Conservation (phyloP, 1,140 invertebrate species). For the Papilio polytes region DNA sequence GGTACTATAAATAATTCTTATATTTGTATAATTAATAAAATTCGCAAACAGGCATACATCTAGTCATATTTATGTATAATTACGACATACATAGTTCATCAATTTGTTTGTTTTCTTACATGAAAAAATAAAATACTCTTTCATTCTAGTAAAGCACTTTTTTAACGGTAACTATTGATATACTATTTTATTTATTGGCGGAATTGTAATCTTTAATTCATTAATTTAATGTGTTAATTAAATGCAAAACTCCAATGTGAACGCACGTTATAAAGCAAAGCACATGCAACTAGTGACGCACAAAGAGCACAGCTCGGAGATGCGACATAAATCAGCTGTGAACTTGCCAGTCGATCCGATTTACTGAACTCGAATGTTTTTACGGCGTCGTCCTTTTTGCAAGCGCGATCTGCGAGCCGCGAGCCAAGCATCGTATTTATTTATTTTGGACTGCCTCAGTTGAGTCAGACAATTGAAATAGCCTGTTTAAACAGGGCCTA, state of each 20-base stretch:
- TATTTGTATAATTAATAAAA: too few species aligned
- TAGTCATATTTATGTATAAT: too few species aligned
- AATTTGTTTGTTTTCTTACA: too few species aligned
- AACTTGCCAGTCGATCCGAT: slow-evolving; percentile 60
- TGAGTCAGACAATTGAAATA: slow-evolving; percentile 39
- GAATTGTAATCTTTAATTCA: too few species aligned
- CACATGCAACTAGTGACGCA: slow-evolving; percentile 59
- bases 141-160: too few species aligned
- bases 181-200: too few species aligned
- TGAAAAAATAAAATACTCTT: too few species aligned
- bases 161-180: too few species aligned
- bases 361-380: slow-evolving; percentile 38
- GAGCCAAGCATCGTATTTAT: slow-evolving; percentile 20
- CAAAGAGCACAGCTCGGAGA: slow-evolving; percentile 57
- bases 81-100: too few species aligned
- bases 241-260: not conserved
- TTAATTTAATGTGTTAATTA: too few species aligned
- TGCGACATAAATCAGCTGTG: slow-evolving; percentile 61
- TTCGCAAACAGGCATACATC: too few species aligned
- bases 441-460: slow-evolving; percentile 24
- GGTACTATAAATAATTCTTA: too few species aligned
- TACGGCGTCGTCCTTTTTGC: slow-evolving; percentile 29
- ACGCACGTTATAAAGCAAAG: slow-evolving; percentile 33
- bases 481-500: not conserved
- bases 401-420: slow-evolving; percentile 8